Conservation (phyloP, 2,888 invertebrate species). For the Lycocerus yunnanus region DNA sequence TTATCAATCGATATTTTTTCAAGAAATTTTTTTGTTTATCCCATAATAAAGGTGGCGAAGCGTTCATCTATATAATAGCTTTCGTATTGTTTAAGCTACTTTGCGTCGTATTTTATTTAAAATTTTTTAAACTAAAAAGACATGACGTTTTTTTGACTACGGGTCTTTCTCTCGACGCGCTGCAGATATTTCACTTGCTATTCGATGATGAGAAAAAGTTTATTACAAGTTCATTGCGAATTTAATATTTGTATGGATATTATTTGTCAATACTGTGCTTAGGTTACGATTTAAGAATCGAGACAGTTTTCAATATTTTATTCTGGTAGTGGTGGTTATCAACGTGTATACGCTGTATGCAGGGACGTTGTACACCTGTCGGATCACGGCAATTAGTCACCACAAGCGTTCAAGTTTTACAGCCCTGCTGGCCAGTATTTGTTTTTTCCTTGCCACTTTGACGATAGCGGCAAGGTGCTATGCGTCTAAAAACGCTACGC, state of each 20-base stretch:
- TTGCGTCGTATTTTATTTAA: not conserved
- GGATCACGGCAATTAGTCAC: slow-evolving; percentile 51
- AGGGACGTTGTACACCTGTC: slow-evolving; percentile 49
- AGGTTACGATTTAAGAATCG: not conserved
- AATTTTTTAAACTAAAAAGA: not conserved
- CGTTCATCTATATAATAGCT: not conserved
- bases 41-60: not conserved
- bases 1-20: not conserved
- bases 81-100: not conserved
- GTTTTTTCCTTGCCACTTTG: slow-evolving; percentile 53
- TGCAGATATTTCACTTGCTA: not conserved
- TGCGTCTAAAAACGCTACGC: slow-evolving; percentile 54
- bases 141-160: not conserved
- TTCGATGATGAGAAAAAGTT: not conserved
- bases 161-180: not conserved
- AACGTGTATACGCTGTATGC: slow-evolving; percentile 49
- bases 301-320: not conserved
- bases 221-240: not conserved
- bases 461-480: slow-evolving; percentile 66
- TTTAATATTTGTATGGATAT: not conserved
- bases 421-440: slow-evolving; percentile 49
- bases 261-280: not conserved
- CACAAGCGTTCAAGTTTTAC: slow-evolving; percentile 41
- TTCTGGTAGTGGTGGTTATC: slow-evolving; percentile 37
- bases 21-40: not conserved